Evolutionary conservation across 92 coral and sea anemone species (phyloP).

Genomic region (Diadumene lineata): DNA sequence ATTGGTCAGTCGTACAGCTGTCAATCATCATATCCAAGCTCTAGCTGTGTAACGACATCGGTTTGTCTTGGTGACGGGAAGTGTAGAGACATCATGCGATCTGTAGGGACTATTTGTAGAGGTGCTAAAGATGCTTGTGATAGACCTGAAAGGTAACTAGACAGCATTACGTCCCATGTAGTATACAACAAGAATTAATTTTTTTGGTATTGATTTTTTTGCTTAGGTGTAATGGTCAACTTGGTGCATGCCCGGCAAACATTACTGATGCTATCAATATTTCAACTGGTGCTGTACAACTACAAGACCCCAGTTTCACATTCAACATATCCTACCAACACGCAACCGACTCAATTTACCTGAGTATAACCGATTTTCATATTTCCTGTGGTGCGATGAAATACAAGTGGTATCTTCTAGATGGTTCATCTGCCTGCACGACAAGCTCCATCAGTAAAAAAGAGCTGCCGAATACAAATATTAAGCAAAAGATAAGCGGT

Average conservation of each 20-base stretch:
- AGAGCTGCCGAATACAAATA: constrained; percentile 29
- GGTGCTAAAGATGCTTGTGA: constrained; percentile 74
- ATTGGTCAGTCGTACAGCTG: constrained; percentile 72
- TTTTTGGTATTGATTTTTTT: too few species aligned
- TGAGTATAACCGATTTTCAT: constrained; percentile 62
- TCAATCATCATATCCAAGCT: constrained; percentile 57
- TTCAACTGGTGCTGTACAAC: constrained; percentile 56
- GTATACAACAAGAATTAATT: too few species aligned
- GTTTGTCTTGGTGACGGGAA: constrained; percentile 78
- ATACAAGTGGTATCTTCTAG: constrained; percentile 73
- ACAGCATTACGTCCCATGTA: too few species aligned
- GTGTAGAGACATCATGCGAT: constrained; percentile 55
- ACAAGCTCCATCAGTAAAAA: constrained; percentile 20
- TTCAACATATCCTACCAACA: constrained; percentile 59
- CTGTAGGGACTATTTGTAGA: constrained; percentile 64
- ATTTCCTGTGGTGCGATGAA: constrained; percentile 71
- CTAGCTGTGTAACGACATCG: constrained; percentile 68
- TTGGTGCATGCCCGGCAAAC: constrained; percentile 85
- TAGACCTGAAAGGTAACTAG: constrained; percentile 65
- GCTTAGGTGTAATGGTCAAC: constrained; percentile 83
- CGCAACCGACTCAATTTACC: constrained; percentile 60
- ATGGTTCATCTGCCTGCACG: constrained; percentile 13
- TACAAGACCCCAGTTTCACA: constrained; percentile 56
- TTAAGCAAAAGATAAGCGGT: constrained; percentile 56
- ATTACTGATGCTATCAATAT: constrained; percentile 58